These are phyloP conservation scores for Bombylius major DNA, from an alignment of 2,888 invertebrate species.

Conservation along the genomic window DNA sequence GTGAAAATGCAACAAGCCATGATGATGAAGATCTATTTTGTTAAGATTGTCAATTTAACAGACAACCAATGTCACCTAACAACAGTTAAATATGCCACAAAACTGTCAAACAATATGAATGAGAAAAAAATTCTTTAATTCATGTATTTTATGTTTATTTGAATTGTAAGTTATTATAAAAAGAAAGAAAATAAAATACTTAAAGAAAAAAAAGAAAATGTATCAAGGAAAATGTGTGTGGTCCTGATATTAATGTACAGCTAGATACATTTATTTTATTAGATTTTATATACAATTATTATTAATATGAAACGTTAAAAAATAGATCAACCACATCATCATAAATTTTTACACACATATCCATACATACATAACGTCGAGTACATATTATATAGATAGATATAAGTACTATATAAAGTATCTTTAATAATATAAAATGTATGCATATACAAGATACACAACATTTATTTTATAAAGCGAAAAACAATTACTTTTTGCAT, in stretches of 20 bases:
- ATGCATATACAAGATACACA: too few species aligned
- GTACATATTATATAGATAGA: too few species aligned
- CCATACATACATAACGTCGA: too few species aligned
- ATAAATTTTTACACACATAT: not conserved
- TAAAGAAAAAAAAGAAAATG: too few species aligned
- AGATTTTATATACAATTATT: too few species aligned
- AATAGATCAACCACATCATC: not conserved
- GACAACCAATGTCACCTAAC: constrained; percentile 11
- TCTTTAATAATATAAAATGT: too few species aligned
- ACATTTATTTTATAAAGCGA: too few species aligned
- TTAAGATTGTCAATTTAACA: constrained; percentile 11
- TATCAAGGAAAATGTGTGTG: constrained; percentile 5
- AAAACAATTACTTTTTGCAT: not conserved
- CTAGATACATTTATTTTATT: not conserved
- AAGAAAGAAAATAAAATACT: too few species aligned
- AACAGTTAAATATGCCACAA: constrained; percentile 14
- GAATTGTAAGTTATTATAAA: too few species aligned
- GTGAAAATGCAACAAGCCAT: constrained; percentile 1
- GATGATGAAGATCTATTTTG: constrained; percentile 11
- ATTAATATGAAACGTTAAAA: not conserved
- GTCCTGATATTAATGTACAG: constrained; percentile 1
- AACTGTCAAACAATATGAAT: constrained; percentile 14
- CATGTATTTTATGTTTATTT: too few species aligned
- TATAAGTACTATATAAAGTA: too few species aligned
- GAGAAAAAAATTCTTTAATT: not conserved